Evolutionary conservation across 2,113 vertebrate genomes (phyloP).

Genomic region (Rana temporaria): DNA sequence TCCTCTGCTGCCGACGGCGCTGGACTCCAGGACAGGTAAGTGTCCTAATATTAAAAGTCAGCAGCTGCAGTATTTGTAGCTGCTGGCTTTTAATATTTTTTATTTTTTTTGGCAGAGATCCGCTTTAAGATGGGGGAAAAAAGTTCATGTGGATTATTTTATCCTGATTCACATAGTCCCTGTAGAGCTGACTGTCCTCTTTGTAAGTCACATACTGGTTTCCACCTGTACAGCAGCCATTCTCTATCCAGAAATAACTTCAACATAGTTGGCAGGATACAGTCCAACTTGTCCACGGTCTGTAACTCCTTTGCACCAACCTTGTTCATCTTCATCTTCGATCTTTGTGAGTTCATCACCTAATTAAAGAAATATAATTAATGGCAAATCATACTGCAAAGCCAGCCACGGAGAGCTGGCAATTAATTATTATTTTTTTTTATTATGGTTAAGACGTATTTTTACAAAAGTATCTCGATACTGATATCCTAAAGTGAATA

Average conservation of each 20-base stretch:
- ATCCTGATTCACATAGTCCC: neutral
- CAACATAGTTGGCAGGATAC: slow-evolving; percentile 83
- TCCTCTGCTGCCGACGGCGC: too few species aligned
- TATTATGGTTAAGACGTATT: too few species aligned
- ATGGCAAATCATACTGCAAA: neutral
- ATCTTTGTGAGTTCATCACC: slow-evolving; percentile 82
- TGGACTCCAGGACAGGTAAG: too few species aligned
- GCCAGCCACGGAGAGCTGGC: too few species aligned
- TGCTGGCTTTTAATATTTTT: too few species aligned
- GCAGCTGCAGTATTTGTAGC: too few species aligned
- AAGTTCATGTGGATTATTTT: neutral
- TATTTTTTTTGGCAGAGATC: too few species aligned
- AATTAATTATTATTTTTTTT: too few species aligned
- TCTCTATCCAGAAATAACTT: slow-evolving; percentile 57
- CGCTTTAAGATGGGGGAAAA: neutral
- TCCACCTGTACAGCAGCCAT: neutral
- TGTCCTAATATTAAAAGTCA: too few species aligned
- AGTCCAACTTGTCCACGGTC: slow-evolving; percentile 78
- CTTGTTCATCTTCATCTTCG: slow-evolving; percentile 85
- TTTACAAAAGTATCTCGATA: too few species aligned
- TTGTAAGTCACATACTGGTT: neutral
- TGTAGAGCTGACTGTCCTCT: slow-evolving; percentile 4
- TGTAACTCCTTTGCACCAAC: slow-evolving; percentile 82
- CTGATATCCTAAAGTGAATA: too few species aligned
- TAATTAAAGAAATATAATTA: slow-evolving; percentile 51